These are phyloP conservation scores for Microcebus tavaratra DNA, from an alignment of 2,113 vertebrate genomes.

Conservation along the genomic window DNA sequence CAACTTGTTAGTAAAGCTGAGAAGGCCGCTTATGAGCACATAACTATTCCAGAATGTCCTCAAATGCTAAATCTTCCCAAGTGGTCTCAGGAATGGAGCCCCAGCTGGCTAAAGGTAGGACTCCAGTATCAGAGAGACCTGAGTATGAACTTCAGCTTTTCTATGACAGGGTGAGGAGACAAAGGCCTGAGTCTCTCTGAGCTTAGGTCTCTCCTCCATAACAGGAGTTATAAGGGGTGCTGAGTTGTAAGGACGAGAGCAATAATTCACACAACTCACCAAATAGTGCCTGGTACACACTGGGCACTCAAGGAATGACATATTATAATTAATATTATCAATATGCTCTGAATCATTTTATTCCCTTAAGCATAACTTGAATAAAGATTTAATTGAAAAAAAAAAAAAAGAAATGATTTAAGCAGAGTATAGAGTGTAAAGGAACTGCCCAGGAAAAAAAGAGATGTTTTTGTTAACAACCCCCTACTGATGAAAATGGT, in stretches of 20 bases:
- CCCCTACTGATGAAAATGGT: not conserved
- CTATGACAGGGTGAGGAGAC: not conserved
- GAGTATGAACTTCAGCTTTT: not conserved
- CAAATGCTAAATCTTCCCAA: constrained; percentile 9
- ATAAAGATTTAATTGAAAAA: not conserved
- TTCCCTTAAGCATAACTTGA: not conserved
- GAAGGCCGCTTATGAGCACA: not conserved
- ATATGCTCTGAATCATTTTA: not conserved
- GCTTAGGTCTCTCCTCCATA: not conserved
- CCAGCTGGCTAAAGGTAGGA: not conserved
- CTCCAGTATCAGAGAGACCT: not conserved
- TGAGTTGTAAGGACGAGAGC: not conserved
- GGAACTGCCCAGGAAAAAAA: not conserved
- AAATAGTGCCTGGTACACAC: not conserved
- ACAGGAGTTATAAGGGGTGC: too few species aligned
- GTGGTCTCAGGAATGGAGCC: not conserved
- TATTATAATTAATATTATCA: not conserved
- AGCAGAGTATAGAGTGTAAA: not conserved
- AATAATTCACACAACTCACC: not conserved
- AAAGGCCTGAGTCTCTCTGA: not conserved
- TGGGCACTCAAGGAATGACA: not conserved
- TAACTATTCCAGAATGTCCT: not conserved
- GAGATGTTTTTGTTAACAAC: not conserved
- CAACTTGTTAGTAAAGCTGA: constrained; percentile 27
- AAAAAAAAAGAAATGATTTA: not conserved